Base-by-base conservation (phyloP, 2,797 vertebrate species). In the Pseudopleuronectes americanus region DNA sequence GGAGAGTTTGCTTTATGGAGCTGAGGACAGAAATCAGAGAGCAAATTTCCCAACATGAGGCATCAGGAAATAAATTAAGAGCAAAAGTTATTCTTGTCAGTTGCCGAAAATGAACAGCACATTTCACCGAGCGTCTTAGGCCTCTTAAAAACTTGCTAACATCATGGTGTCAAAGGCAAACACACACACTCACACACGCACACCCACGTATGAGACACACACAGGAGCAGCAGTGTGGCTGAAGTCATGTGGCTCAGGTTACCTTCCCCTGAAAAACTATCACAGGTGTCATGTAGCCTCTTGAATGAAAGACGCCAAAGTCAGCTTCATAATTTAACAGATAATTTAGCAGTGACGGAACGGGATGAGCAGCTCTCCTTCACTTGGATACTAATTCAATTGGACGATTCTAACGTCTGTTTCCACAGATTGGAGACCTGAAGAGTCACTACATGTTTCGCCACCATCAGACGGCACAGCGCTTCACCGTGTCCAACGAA, bases 381-480 rank as follows among this genome's bases (percentile, higher is more conserved):
- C 57, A 43, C 49, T 47, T 54, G 13, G 47, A 58, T 69, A 80
- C 56, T 71, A 38, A 69, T 48, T 22, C 1, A 72, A 84, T 64
- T 48, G 21, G 2, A 52, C 17, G 49, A 61, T 72, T 54, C 87
- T 8, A 45, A 83, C 80, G 70, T 81, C 51, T 81, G 43, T 89
- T 74, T 75, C 73, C 84, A 26, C 92, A 99, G 97, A 96, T 99
- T 6, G 97, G 97, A 79, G 94, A 93, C 74, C 87, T 99, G 79
- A 93, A 90, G 86, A 93, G 95, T 88, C 96, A 96, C 91, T 99
- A 97, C 92, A 95, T 96, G 82, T 97, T 98, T 87, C 95, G 92
- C 71, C 97, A 98, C 76, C 94, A 85, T 43, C 90, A 92, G 90
- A 97, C 95, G 31, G 93, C 94, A 64, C 95, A 94, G 89, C 93